Evolutionary conservation across 1,140 invertebrate species (phyloP).

Genomic region (Augochlora pura): DNA sequence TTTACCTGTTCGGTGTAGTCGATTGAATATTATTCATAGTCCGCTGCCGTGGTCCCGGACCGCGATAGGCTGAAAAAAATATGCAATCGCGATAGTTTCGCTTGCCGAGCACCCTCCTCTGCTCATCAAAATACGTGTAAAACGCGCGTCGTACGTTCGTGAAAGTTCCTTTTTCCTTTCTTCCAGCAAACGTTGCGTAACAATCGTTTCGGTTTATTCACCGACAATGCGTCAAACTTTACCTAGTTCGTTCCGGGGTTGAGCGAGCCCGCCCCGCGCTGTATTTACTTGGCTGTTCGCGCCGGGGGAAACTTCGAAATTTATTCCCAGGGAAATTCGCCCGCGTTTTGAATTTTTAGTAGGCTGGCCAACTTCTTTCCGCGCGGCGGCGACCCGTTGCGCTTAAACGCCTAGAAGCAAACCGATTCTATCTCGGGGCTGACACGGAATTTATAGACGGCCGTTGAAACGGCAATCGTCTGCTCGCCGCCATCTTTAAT

Average conservation of each 20-base stretch:
- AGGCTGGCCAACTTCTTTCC: constrained; percentile 60
- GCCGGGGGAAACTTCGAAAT: constrained; percentile 70
- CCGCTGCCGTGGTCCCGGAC: too few species aligned
- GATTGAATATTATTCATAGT: constrained; percentile 31
- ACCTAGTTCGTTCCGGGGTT: constrained; percentile 61
- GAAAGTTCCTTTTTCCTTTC: constrained; percentile 49
- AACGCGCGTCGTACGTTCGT: constrained; percentile 24
- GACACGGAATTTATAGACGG: not conserved
- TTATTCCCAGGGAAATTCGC: constrained; percentile 72
- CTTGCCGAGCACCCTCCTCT: too few species aligned
- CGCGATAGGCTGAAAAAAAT: not conserved
- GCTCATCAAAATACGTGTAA: constrained; percentile 26
- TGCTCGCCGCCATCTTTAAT: too few species aligned
- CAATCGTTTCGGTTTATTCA: constrained; percentile 77
- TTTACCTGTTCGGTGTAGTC: constrained; percentile 25
- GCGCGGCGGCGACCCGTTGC: constrained; percentile 19
- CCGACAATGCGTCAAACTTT: constrained; percentile 77
- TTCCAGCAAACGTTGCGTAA: constrained; percentile 63
- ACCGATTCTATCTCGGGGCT: constrained; percentile 34
- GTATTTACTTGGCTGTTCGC: constrained; percentile 73
- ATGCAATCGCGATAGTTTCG: not conserved
- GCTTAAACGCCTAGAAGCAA: constrained; percentile 58
- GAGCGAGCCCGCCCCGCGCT: constrained; percentile 54
- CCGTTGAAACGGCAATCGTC: not conserved
- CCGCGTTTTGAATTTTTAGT: constrained; percentile 72